Conservation (phyloP, 1,140 invertebrate species). For the Achatina immaculata region DNA sequence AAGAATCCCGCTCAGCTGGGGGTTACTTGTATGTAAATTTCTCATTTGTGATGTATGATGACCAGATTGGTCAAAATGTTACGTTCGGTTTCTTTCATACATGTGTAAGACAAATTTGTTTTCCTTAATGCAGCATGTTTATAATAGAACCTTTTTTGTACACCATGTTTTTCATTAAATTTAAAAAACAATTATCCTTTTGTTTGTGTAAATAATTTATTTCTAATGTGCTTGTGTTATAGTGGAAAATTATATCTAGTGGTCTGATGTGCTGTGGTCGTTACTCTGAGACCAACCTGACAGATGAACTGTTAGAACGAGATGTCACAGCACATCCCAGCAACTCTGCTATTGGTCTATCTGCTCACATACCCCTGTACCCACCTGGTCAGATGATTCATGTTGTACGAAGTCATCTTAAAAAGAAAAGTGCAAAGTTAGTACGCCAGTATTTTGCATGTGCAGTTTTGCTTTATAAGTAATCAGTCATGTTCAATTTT, state of each 20-base stretch:
- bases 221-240: constrained; percentile 48
- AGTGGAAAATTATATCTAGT: constrained; percentile 92
- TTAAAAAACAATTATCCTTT: neutral
- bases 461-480: no score
- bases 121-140: no score
- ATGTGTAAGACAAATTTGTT: no score
- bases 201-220: neutral
- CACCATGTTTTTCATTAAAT: no score
- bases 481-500: no score
- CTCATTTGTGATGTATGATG: no score
- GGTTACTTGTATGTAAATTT: no score
- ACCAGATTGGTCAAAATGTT: no score
- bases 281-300: constrained; percentile 56
- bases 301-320: constrained; percentile 71
- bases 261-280: constrained; percentile 85
- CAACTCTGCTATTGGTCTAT: constrained; percentile 73
- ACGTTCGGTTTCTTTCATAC: no score
- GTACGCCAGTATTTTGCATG: neutral
- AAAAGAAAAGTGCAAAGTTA: constrained; percentile 75
- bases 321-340: constrained; percentile 76
- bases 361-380: constrained; percentile 83
- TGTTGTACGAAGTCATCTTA: constrained; percentile 89
- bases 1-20: no score
- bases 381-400: constrained; percentile 91
- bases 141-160: no score